Conservation (phyloP, 2,797 vertebrate genomes). For the Macroramphosus scolopax region DNA sequence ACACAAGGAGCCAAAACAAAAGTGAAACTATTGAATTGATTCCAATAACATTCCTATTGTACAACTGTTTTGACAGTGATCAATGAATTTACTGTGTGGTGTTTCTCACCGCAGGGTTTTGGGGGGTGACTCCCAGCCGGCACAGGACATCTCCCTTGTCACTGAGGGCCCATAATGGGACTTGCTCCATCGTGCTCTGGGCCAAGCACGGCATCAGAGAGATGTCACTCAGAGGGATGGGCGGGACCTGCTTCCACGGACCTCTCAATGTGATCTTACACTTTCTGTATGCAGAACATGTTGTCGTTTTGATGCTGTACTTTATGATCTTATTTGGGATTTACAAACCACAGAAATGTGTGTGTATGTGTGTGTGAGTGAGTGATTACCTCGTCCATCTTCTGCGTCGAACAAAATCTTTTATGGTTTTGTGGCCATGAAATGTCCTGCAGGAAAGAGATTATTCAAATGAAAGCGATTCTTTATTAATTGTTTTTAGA, state of each 20-base stretch:
- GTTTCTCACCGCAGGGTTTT: constrained; percentile 90
- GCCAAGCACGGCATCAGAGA: constrained; percentile 83
- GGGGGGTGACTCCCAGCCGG: constrained; percentile 85
- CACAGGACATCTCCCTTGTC: constrained; percentile 97
- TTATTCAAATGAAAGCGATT: neutral
- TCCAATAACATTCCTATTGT: too few species aligned
- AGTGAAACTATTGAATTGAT: too few species aligned
- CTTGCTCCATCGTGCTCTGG: constrained; percentile 66
- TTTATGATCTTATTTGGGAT: neutral
- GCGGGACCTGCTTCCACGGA: constrained; percentile 94
- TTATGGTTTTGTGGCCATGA: constrained; percentile 94
- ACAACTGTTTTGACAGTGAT: too few species aligned
- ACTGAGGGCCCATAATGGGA: constrained; percentile 94
- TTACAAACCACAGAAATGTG: neutral
- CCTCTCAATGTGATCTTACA: constrained; percentile 92
- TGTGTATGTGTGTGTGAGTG: too few species aligned
- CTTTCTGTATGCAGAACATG: constrained; percentile 80
- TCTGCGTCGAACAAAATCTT: constrained; percentile 94
- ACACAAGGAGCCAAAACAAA: constrained; percentile 1
- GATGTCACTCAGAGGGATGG: constrained; percentile 86
- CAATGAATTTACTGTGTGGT: too few species aligned
- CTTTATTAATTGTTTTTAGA: too few species aligned
- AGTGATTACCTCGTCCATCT: constrained; percentile 98
- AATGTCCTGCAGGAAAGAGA: constrained; percentile 81
- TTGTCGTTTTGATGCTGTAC: neutral